Evolutionary conservation across 2,113 vertebrate species (phyloP), one percentile per base, ranked within the genome.

Genomic region (Spea bombifrons): DNA sequence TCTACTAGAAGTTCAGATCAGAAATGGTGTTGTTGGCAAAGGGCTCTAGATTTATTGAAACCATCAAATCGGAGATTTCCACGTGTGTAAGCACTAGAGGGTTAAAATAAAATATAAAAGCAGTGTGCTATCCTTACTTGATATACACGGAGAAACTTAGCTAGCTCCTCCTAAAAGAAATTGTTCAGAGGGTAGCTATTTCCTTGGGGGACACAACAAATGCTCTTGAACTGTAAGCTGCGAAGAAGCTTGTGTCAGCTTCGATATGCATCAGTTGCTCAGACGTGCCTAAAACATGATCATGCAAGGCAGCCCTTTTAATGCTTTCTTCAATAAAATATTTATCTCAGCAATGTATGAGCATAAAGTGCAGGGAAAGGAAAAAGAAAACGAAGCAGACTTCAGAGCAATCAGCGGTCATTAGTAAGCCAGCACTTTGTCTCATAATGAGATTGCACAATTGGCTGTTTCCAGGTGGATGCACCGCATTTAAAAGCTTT

Each of bases 241-340:
- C 57, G 69, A 81, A 3, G 82, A 76, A 85, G 84, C 49, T 17
- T 10, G 1, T 53, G 82, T 86, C 84, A 85, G 66, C 74, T 86
- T 61, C 9, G 77, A 83, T 86, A 43, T 0, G 50, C 76, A 82
- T 86, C 85, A 86, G 7, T 52, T 88, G 84, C 73, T 89, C 87
- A 87, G 83, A 82, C 80, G 30, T 87, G 86, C 85, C 87, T 82
- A 84, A 89, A 86, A 84, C 12, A 47, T 0, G 2, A 77, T 66
- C 81, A 81, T 81, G 63, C 74, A 87, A 30, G 83, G 81, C 84
- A 88, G 75, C 80, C 30, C 78, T 73, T 85, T 81, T 83, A 86
- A 86, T 75, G 79, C 1, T 50, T 87, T 86, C 78, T 83, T 73
- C 84, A 76, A 83, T 83, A 84, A 86, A 87, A 89, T 75, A 73